Evolutionary conservation across 37 sponge, comb jelly and placozoan species (phyloP).

Genomic region (Agelas oroides): DNA sequence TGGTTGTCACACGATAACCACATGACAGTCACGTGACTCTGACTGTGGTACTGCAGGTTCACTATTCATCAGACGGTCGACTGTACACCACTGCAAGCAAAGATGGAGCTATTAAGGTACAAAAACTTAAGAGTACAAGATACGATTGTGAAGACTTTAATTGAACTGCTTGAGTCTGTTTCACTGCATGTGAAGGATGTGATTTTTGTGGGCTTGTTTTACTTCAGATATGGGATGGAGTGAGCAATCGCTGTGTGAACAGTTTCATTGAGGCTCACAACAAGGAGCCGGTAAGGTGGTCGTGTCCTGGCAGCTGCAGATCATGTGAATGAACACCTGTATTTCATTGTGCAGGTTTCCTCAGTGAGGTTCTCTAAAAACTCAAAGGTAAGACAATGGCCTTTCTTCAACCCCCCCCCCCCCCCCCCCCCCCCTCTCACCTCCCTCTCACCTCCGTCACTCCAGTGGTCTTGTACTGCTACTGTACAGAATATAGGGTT

Average conservation of each 20-base stretch:
- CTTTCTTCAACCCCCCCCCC: too few relatives aligned
- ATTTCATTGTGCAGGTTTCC: slow-evolving; percentile 28
- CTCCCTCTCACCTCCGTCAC: too few relatives aligned
- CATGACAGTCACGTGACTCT: not conserved
- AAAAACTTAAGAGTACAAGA: too few relatives aligned
- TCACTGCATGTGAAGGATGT: too few relatives aligned
- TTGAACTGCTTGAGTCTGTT: too few relatives aligned
- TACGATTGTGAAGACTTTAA: too few relatives aligned
- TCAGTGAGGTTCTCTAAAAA: slow-evolving; percentile 83
- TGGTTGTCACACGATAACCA: not conserved
- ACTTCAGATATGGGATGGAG: slow-evolving; percentile 94
- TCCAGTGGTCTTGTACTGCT: too few relatives aligned
- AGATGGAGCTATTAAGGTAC: slow-evolving; percentile 92
- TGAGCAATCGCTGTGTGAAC: slow-evolving; percentile 91
- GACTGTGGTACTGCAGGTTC: slow-evolving; percentile 43
- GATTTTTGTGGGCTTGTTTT: not conserved
- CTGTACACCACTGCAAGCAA: slow-evolving; percentile 88
- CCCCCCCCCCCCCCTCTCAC: too few relatives aligned
- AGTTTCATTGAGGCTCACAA: slow-evolving; percentile 87
- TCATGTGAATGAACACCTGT: too few relatives aligned
- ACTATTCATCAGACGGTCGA: slow-evolving; percentile 82
- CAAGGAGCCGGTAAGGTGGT: slow-evolving; percentile 67
- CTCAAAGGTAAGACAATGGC: slow-evolving; percentile 34
- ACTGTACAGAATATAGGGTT: too few relatives aligned
- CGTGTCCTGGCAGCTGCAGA: too few relatives aligned